Evolutionary conservation across 2,113 vertebrate genomes (phyloP).

Genomic region (Phylloscopus trochiloides): DNA sequence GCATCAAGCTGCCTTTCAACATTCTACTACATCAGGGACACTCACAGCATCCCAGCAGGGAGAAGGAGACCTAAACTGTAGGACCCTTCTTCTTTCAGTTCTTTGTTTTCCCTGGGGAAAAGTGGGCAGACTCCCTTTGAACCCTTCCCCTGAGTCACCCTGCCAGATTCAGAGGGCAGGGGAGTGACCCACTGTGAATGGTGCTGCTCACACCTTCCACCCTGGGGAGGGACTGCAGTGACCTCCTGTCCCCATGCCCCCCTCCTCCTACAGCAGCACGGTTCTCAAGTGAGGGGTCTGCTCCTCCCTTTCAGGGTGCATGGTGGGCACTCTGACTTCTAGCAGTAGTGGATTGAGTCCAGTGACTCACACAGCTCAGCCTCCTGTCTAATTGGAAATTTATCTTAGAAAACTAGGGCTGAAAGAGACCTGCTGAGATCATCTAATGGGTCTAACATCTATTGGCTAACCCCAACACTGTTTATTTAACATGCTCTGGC

Average conservation of each 20-base stretch:
- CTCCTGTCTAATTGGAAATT: background rate
- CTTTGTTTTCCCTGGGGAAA: background rate
- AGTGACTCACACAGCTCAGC: background rate
- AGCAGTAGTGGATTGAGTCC: background rate
- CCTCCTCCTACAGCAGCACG: background rate
- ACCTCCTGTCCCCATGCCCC: background rate
- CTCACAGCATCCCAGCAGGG: background rate
- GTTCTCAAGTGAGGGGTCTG: background rate
- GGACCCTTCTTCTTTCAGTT: background rate
- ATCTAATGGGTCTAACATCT: background rate
- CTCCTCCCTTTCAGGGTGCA: rapidly evolving
- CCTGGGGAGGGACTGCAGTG: background rate
- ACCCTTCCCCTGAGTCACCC: background rate
- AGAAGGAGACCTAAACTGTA: background rate
- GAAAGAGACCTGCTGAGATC: background rate
- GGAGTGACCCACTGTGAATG: background rate
- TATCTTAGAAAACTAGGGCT: background rate
- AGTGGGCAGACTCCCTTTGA: background rate
- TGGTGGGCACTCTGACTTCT: background rate
- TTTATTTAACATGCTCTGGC: background rate
- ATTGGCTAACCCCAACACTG: background rate
- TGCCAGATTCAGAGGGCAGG: background rate
- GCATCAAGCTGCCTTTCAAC: background rate
- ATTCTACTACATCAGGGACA: background rate
- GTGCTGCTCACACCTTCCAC: background rate